phyloP scores from a whole-genome alignment of 1,140 invertebrate species.

The Tetragonula clypearis region DNA sequence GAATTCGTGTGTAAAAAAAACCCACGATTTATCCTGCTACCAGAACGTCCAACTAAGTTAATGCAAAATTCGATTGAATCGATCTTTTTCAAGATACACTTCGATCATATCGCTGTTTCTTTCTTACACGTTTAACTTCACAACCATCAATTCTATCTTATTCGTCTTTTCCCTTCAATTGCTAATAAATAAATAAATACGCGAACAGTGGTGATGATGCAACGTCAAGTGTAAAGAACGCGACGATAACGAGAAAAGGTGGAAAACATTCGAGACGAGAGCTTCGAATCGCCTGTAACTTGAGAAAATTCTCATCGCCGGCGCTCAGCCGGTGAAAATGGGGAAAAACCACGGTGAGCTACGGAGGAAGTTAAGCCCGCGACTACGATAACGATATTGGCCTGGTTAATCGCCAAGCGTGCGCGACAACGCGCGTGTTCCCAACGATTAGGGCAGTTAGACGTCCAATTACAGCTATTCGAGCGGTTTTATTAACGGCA shows the following conservation, averaged over 20 bases:
- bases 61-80: no score
- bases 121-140: no score
- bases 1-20: no score
- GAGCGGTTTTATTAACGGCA: conserved; percentile 43
- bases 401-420: conserved; percentile 49
- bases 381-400: conserved; percentile 68
- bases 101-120: no score
- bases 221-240: background rate
- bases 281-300: background rate
- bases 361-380: conserved; percentile 48
- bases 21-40: no score
- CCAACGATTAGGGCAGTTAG: conserved; percentile 71
- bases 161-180: no score
- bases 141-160: no score
- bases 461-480: conserved; percentile 72
- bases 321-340: background rate
- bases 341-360: background rate
- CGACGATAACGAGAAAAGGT: background rate
- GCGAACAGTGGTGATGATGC: no score
- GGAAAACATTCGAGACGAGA: background rate
- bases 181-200: no score
- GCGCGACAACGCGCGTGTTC: conserved; percentile 40
- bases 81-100: no score
- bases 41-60: no score
- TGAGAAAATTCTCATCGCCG: background rate